Conservation (phyloP, 2,888 invertebrate species). For the Tetrapedia diversipes region DNA sequence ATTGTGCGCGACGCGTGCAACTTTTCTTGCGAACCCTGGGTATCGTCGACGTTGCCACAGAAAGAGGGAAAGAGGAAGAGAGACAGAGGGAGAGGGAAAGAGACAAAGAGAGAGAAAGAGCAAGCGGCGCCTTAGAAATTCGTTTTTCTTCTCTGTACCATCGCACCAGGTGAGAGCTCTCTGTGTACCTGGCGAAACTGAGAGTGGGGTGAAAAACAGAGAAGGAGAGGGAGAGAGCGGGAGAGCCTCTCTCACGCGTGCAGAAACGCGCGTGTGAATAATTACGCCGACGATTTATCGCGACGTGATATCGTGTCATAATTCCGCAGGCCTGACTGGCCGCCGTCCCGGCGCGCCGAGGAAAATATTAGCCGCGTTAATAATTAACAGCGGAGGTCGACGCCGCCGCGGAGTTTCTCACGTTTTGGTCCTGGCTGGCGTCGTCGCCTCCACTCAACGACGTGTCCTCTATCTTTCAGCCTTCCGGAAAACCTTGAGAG, state of each 20-base stretch:
- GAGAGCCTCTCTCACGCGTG: neutral
- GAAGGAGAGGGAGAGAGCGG: neutral
- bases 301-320: conserved; percentile 70
- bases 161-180: conserved; percentile 38
- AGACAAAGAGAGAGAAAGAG: no score
- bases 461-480: neutral
- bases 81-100: no score
- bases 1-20: conserved; percentile 15
- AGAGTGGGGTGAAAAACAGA: neutral
- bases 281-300: conserved; percentile 68
- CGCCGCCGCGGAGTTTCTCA: conserved; percentile 40
- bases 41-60: conserved; percentile 25
- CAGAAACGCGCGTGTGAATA: conserved; percentile 58
- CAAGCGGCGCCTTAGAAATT: conserved; percentile 48
- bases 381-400: conserved; percentile 62
- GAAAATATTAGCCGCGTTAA: conserved; percentile 67
- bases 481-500: neutral
- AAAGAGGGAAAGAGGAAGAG: no score
- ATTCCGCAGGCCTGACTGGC: conserved; percentile 58
- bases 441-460: neutral
- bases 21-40: conserved; percentile 20
- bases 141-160: neutral
- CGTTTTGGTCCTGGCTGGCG: conserved; percentile 33
- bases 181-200: conserved; percentile 8
- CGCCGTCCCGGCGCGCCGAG: conserved; percentile 48